Evolutionary conservation across 1,140 invertebrate genomes (phyloP).

Genomic region (Apis florea): DNA sequence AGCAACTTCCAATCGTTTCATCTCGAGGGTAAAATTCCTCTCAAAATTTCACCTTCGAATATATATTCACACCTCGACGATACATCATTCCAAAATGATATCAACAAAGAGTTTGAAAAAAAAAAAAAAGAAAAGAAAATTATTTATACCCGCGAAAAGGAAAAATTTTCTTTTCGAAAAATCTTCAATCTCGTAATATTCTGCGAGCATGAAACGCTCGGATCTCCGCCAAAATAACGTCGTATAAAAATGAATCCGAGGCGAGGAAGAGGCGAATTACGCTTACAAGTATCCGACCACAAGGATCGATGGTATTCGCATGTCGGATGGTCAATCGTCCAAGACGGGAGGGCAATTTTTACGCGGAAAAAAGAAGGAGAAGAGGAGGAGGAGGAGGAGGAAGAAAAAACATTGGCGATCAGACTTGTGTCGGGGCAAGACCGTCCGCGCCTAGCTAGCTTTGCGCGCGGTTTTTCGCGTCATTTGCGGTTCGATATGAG

Average conservation of each 20-base stretch:
- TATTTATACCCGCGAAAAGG: no score
- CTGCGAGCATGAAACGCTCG: background rate
- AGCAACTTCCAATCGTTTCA: no score
- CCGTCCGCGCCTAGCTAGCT: constrained; percentile 21
- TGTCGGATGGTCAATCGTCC: constrained; percentile 38
- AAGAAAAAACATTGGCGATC: constrained; percentile 28
- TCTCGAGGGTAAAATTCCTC: no score
- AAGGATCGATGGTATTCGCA: constrained; percentile 17
- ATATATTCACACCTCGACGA: no score
- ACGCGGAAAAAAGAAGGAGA: background rate
- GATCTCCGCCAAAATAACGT: background rate
- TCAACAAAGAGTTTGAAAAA: no score
- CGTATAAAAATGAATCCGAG: background rate
- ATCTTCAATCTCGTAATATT: no score
- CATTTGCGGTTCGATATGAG: constrained; percentile 47
- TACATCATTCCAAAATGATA: no score
- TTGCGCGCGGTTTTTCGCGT: constrained; percentile 40
- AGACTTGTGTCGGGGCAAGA: constrained; percentile 6
- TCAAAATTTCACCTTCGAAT: no score
- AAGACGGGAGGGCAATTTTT: constrained; percentile 39
- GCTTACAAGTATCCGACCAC: background rate
- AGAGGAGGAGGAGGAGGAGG: no score
- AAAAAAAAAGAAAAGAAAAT: no score
- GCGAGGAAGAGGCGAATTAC: background rate
- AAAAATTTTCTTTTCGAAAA: no score